These are phyloP conservation scores for Amphipyra berbera DNA, from an alignment of 2,888 invertebrate genomes.

Conservation along the genomic window DNA sequence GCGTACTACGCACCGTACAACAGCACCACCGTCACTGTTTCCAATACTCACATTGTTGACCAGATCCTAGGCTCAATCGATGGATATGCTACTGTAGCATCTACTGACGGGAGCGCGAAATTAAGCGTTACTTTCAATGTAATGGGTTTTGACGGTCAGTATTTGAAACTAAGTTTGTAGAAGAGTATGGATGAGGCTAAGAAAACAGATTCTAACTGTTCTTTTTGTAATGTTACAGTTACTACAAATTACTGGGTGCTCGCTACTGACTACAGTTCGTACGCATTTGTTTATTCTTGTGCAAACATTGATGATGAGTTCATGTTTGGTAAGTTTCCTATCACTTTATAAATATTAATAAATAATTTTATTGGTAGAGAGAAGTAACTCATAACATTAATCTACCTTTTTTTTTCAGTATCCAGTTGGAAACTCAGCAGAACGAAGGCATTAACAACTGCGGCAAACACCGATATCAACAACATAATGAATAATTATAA, in stretches of 20 bases:
- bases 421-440: slow-evolving; percentile 81
- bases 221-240: slow-evolving; percentile 37
- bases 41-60: slow-evolving; percentile 67
- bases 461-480: slow-evolving; percentile 59
- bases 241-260: slow-evolving; percentile 68
- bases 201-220: background rate
- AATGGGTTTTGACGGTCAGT: slow-evolving; percentile 65
- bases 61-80: slow-evolving; percentile 60
- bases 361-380: background rate
- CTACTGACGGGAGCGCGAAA: slow-evolving; percentile 89
- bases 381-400: background rate
- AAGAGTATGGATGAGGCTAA: too few species aligned
- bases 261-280: slow-evolving; percentile 90
- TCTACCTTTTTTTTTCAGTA: slow-evolving; percentile 52
- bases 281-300: slow-evolving; percentile 91
- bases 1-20: slow-evolving; percentile 61
- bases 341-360: too few species aligned
- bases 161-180: background rate
- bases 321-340: slow-evolving; percentile 41
- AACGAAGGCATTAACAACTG: slow-evolving; percentile 57
- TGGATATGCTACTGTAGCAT: slow-evolving; percentile 61
- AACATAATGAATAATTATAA: slow-evolving; percentile 58
- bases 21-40: slow-evolving; percentile 45
- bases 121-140: slow-evolving; percentile 91
- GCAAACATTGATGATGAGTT: slow-evolving; percentile 72